Conservation (phyloP, 1,140 invertebrate genomes). For the Drosophila suzukii region DNA sequence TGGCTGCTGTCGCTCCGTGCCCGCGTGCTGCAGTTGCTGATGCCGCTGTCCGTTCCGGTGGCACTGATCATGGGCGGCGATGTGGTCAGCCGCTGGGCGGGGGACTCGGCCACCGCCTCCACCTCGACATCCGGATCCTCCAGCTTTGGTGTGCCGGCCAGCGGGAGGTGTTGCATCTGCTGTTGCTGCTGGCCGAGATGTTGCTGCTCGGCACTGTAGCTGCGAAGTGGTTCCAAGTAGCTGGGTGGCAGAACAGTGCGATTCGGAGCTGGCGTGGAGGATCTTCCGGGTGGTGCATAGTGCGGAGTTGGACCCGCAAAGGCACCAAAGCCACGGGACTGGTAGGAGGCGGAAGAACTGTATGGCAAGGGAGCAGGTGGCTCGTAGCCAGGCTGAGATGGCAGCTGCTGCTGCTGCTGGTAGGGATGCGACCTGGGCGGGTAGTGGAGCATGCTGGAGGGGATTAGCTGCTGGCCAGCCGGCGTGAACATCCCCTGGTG, state of each 20-base stretch:
- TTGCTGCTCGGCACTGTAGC: constrained; percentile 43
- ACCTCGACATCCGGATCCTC: constrained; percentile 49
- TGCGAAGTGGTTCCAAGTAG: constrained; percentile 61
- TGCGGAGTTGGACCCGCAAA: constrained; percentile 50
- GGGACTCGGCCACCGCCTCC: constrained; percentile 44
- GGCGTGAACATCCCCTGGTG: constrained; percentile 70
- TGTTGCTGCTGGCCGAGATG: constrained; percentile 22
- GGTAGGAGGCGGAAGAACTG: constrained; percentile 56
- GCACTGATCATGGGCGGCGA: constrained; percentile 77
- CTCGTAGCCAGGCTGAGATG: constrained; percentile 46
- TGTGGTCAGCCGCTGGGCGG: constrained; percentile 59
- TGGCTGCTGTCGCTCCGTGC: constrained; percentile 76
- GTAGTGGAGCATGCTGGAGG: constrained; percentile 74
- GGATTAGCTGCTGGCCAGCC: constrained; percentile 70
- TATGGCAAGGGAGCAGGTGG: constrained; percentile 57
- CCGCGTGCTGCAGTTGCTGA: constrained; percentile 75
- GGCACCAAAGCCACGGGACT: constrained; percentile 51
- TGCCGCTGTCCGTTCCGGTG: constrained; percentile 78
- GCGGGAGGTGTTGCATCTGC: constrained; percentile 23
- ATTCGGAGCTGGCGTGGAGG: constrained; percentile 69
- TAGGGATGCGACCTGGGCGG: constrained; percentile 46
- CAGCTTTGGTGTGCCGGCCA: constrained; percentile 49
- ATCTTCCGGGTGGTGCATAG: constrained; percentile 58
- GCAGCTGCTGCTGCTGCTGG: constrained; percentile 28
- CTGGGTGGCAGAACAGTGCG: constrained; percentile 70